phyloP scores from a whole-genome alignment of 2,888 invertebrate species.

The Julus scanicus region DNA sequence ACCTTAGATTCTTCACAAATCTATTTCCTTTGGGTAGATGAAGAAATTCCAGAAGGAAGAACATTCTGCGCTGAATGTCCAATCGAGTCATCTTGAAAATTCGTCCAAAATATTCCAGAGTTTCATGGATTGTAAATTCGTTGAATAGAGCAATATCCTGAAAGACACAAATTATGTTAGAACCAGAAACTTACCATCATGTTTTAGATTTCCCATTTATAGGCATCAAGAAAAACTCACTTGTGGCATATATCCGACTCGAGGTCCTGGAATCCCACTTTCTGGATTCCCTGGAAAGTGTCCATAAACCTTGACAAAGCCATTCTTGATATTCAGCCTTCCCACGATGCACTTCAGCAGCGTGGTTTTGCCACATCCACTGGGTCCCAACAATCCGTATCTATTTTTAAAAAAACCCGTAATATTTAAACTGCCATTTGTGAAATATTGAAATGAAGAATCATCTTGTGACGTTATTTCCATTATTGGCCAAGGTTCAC shows the following conservation, averaged over 20 bases:
- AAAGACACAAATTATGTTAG: background rate
- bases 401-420: conserved; percentile 70
- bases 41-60: conserved; percentile 90
- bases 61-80: conserved; percentile 82
- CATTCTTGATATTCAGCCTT: conserved; percentile 83
- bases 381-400: conserved; percentile 70
- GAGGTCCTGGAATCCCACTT: conserved; percentile 89
- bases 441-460: too few relatives aligned
- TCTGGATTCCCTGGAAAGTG: conserved; percentile 88
- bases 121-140: conserved; percentile 88
- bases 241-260: conserved; percentile 98
- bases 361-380: conserved; percentile 97
- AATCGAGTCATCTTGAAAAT: conserved; percentile 89
- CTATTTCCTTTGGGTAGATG: conserved; percentile 88
- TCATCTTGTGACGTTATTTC: too few relatives aligned
- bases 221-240: conserved; percentile 62
- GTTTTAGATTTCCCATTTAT: background rate
- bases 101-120: conserved; percentile 96
- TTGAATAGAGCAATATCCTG: conserved; percentile 65
- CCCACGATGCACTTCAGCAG: conserved; percentile 92
- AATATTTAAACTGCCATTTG: too few relatives aligned
- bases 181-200: background rate
- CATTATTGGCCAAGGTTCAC: too few relatives aligned
- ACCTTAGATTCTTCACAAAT: conserved; percentile 80
- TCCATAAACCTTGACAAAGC: conserved; percentile 90